Percentiles rank a stretch among this genome's conserved stretches.
phyloP scores from a whole-genome alignment of 1,140 invertebrate species.

The Papilio aristodemus region DNA sequence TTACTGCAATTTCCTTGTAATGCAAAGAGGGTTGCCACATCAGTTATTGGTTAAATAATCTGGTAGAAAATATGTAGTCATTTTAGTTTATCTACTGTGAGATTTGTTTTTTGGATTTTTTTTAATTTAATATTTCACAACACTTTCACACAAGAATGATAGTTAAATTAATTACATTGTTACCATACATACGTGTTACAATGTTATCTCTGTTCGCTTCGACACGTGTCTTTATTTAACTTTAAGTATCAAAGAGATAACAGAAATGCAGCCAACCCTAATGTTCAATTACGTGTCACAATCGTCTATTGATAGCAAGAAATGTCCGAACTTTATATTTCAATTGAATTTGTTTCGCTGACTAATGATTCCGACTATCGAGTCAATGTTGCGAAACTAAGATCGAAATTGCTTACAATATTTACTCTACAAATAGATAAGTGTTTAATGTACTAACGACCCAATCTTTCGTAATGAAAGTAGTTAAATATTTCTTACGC shows the following conservation, averaged over 20 bases:
- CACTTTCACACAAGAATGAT: no score
- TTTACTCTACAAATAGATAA: background rate
- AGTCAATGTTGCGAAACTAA: background rate
- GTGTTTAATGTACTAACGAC: background rate
- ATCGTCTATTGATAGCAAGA: conserved; percentile 6
- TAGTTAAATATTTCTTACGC: no score
- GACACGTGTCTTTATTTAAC: no score
- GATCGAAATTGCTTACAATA: background rate
- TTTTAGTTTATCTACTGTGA: no score
- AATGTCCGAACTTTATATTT: conserved; percentile 14
- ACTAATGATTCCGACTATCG: conserved; percentile 2
- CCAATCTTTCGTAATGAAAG: background rate
- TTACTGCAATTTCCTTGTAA: background rate
- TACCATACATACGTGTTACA: no score
- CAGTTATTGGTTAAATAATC: no score
- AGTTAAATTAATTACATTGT: no score
- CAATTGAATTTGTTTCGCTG: conserved; percentile 9
- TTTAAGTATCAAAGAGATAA: no score
- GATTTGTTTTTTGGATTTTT: no score
- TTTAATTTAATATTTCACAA: no score
- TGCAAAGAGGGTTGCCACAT: background rate
- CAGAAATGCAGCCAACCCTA: background rate
- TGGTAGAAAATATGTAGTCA: no score
- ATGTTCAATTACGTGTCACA: background rate
- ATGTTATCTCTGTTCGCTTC: no score